These are phyloP conservation scores for Jordanella pulchra DNA, from an alignment of 2,797 vertebrate species.

Conservation along the genomic window DNA sequence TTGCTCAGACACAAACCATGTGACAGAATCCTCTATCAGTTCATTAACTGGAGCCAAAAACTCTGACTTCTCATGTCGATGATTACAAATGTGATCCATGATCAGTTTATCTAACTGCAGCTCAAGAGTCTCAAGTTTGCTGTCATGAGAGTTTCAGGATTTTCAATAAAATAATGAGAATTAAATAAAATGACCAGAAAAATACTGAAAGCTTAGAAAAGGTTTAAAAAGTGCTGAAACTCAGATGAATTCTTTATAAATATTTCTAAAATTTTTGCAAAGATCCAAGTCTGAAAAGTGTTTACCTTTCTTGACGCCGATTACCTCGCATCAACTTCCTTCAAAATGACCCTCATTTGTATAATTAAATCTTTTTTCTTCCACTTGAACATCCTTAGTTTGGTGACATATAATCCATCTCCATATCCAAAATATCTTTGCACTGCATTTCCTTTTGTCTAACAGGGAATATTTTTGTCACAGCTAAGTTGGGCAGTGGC, in stretches of 20 bases:
- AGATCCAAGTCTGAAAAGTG: no score
- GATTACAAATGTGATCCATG: neutral
- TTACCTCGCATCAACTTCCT: neutral
- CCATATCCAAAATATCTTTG: no score
- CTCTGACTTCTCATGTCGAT: neutral
- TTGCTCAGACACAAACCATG: conserved; percentile 69
- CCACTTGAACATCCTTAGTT: no score
- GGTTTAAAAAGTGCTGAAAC: no score
- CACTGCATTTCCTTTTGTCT: neutral
- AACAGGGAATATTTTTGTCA: neutral
- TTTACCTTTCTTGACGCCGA: no score
- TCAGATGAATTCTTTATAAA: no score
- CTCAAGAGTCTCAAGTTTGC: neutral
- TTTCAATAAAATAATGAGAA: conserved; percentile 48
- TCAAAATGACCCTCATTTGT: neutral
- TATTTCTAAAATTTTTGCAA: no score
- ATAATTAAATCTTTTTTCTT: neutral
- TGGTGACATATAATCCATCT: neutral
- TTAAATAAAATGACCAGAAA: conserved; percentile 49
- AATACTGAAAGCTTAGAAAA: no score
- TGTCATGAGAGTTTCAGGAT: conserved; percentile 6
- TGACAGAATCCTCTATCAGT: conserved; percentile 35
- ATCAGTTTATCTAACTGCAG: neutral
- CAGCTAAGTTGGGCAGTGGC: neutral
- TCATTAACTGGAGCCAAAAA: neutral